Evolutionary conservation across 2,888 invertebrate species (phyloP), one percentile per base, ranked within the genome.

Genomic region (Atethmia centrago): DNA sequence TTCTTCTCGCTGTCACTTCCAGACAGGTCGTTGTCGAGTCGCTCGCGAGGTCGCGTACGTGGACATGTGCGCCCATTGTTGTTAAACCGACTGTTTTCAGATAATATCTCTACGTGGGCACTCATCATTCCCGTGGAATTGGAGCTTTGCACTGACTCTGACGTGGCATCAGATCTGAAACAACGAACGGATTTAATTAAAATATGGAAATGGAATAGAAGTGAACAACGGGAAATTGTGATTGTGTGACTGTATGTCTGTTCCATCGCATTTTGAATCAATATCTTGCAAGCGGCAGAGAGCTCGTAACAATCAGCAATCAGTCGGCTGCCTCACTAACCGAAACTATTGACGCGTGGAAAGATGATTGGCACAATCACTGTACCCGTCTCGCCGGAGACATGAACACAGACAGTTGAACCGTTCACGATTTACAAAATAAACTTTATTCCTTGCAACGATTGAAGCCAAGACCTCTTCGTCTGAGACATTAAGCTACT

Each of bases 131-230:
- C 93, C 16, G 93, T 94, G 36, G 97, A 97, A 73, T 97, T 97
- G 1, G 97, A 97, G 85, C 96, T 97, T 56, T 97, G 96, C 51
- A 96, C 95, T 36, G 97, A 96, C 70, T 97, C 97, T 16, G 96
- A 94, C 36, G 95, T 94, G 7, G 93, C 94, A 75, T 95, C 95
- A 59, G 90, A 94, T 93, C 95, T 94, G 91, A 79, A 94, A 92
- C 87, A 92, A 93, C 71, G 80, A 73, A 81, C 25, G 21, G 64
- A 51, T 72, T 70, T 42, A 42, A 68, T 68, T 59, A 25, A 68
- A 59, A 63, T 62, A 62, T 56, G 55, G 21, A 77, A 81, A 56
- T 47, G 21, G 45, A 65, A 76, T 81, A 76, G 51, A 81, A 56
- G 10, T 40, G 16, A 62, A 81, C 61, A 56, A 56, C 67, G 67